Evolutionary conservation across 2,113 vertebrate genomes (phyloP), one percentile per base, ranked within the genome.

Genomic region (Barnardius zonarius): DNA sequence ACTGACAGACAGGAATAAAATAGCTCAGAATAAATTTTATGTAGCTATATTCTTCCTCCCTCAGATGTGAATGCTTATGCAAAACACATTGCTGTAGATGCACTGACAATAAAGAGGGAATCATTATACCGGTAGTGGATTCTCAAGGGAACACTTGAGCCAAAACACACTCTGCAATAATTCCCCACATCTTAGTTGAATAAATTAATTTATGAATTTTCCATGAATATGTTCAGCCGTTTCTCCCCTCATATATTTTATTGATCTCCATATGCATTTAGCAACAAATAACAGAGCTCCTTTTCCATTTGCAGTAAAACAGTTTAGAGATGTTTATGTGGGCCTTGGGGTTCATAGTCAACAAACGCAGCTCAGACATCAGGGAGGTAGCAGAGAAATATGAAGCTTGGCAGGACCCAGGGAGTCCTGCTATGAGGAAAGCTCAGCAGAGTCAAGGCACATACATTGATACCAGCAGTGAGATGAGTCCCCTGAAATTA

Each of bases 151-250:
- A 57, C 89, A 83, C 92, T 97, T 97, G 89, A 95, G 89, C 91
- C 93, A 96, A 97, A 97, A 96, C 90, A 96, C 81, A 89, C 77
- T 94, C 73, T 63, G 70, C 93, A 95, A 75, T 97, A 92, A 97
- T 96, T 96, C 89, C 94, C 94, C 68, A 81, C 75, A 64, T 92
- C 90, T 95, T 96, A 51, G 89, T 91, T 96, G 96, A 92, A 96
- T 94, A 97, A 96, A 97, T 96, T 94, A 97, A 96, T 96, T 96
- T 93, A 88, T 95, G 92, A 96, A 93, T 97, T 95, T 95, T 95
- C 95, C 69, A 74, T 90, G 87, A 90, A 88, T 95, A 88, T 86
- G 73, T 95, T 86, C 89, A 80, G 28, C 83, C 31, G 6, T 95
- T 97, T 93, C 82, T 87, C 76, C 91, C 87, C 84, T 94, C 92